Evolutionary conservation across 2,113 vertebrate genomes (phyloP).

Genomic region (Cromileptes altivelis): DNA sequence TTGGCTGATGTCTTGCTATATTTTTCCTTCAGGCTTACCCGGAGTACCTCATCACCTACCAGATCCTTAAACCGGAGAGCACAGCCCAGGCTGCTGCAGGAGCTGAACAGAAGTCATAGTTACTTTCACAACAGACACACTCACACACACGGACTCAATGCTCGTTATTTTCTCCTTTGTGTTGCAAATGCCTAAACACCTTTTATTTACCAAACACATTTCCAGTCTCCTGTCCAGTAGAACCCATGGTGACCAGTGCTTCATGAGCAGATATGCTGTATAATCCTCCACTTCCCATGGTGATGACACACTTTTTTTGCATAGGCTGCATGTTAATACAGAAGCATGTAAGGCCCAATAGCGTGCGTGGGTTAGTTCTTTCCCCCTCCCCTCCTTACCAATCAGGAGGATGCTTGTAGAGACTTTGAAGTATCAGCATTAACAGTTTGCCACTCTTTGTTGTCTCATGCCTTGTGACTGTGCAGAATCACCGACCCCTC

Average conservation of each 20-base stretch:
- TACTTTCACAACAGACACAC: background rate
- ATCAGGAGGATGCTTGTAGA: conserved; percentile 60
- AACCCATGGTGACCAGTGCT: conserved; percentile 72
- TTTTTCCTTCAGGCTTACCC: conserved; percentile 91
- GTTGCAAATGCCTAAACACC: conserved; percentile 65
- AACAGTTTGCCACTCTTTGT: conserved; percentile 45
- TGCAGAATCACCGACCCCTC: conserved; percentile 48
- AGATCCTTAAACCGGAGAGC: conserved; percentile 97
- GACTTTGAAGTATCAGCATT: conserved; percentile 59
- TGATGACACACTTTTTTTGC: conserved; percentile 56
- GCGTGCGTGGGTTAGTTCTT: conserved; percentile 66
- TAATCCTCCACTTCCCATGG: conserved; percentile 59
- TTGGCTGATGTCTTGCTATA: background rate
- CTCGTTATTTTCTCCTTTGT: conserved; percentile 61
- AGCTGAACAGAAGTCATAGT: conserved; percentile 98
- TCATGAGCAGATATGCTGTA: conserved; percentile 67
- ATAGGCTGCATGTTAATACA: conserved; percentile 77
- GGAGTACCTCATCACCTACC: conserved; percentile 99
- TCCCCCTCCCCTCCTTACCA: conserved; percentile 26
- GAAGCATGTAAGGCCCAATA: conserved; percentile 77
- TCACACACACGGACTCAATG: conserved; percentile 54
- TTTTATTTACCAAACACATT: conserved; percentile 70
- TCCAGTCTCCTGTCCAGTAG: conserved; percentile 70
- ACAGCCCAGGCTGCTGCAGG: conserved; percentile 90
- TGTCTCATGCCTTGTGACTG: conserved; percentile 53